Conservation (phyloP, 2,113 vertebrate genomes). For the Aramus guarauna region DNA sequence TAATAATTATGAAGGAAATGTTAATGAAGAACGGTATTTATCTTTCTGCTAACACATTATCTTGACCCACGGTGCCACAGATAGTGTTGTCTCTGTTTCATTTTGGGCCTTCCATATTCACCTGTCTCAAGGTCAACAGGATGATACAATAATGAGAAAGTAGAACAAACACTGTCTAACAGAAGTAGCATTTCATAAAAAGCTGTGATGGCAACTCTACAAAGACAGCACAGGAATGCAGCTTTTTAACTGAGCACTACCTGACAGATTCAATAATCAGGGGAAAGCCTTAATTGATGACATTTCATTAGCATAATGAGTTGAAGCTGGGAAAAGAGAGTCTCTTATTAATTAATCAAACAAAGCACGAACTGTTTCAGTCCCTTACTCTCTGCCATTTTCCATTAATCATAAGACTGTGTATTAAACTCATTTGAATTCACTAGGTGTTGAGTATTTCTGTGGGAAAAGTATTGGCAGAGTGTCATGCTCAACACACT, state of each 20-base stretch:
- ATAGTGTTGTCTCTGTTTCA: constrained; percentile 16
- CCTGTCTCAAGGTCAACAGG: constrained; percentile 67
- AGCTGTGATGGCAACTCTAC: constrained; percentile 56
- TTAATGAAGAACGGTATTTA: constrained; percentile 49
- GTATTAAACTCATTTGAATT: constrained; percentile 76
- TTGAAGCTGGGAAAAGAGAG: constrained; percentile 78
- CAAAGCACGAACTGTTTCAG: constrained; percentile 77
- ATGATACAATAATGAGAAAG: constrained; percentile 62
- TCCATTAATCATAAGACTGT: constrained; percentile 77
- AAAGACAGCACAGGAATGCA: constrained; percentile 71
- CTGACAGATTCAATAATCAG: constrained; percentile 82
- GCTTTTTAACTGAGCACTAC: constrained; percentile 69
- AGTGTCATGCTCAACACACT: constrained; percentile 47
- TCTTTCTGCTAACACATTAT: constrained; percentile 49
- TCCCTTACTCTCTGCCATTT: constrained; percentile 77
- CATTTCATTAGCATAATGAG: constrained; percentile 85
- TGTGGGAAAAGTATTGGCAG: constrained; percentile 55
- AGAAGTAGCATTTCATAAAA: constrained; percentile 64
- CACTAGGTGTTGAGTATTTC: constrained; percentile 61
- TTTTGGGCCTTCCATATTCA: constrained; percentile 24
- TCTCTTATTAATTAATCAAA: constrained; percentile 84
- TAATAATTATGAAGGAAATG: constrained; percentile 54
- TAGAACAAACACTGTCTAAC: constrained; percentile 64
- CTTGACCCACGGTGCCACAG: constrained; percentile 21
- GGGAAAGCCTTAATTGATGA: constrained; percentile 83